These are phyloP conservation scores for Drosophila engyochracea DNA, from an alignment of 2,888 invertebrate species.

Conservation along the genomic window DNA sequence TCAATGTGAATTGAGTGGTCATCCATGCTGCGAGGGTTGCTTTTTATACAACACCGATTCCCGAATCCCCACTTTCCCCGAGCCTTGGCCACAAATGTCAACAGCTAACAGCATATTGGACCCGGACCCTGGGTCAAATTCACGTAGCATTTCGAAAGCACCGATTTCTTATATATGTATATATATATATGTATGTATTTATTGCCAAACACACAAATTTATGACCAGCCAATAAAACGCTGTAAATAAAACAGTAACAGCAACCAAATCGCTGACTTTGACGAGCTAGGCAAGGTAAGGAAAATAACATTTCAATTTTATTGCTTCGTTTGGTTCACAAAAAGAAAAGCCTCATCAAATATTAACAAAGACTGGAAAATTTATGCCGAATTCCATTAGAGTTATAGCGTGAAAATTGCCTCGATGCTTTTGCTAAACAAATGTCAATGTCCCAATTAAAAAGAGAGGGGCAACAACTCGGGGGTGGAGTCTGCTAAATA, in stretches of 20 bases:
- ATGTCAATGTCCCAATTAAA: slow-evolving; percentile 57
- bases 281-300: slow-evolving; percentile 41
- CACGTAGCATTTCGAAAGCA: slow-evolving; percentile 26
- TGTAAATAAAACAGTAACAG: slow-evolving; percentile 44
- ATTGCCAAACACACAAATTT: slow-evolving; percentile 76
- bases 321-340: slow-evolving; percentile 50
- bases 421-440: slow-evolving; percentile 1
- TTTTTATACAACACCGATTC: slow-evolving; percentile 4
- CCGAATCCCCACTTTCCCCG: background rate
- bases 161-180: slow-evolving; percentile 28
- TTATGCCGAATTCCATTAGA: slow-evolving; percentile 80
- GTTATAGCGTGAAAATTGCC: slow-evolving; percentile 75
- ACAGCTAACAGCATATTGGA: slow-evolving; percentile 47
- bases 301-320: slow-evolving; percentile 75
- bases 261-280: slow-evolving; percentile 53
- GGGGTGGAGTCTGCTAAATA: background rate
- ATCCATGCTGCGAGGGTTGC: slow-evolving; percentile 48
- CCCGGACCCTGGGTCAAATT: slow-evolving; percentile 23
- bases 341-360: slow-evolving; percentile 58
- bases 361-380: slow-evolving; percentile 75
- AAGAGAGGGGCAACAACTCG: background rate
- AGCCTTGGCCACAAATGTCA: slow-evolving; percentile 65
- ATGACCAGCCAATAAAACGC: slow-evolving; percentile 72
- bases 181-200: slow-evolving; percentile 65
- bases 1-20: slow-evolving; percentile 56